These are phyloP conservation scores for Epizoanthus illoricatus DNA, from an alignment of 92 coral and sea anemone genomes.

Conservation along the genomic window DNA sequence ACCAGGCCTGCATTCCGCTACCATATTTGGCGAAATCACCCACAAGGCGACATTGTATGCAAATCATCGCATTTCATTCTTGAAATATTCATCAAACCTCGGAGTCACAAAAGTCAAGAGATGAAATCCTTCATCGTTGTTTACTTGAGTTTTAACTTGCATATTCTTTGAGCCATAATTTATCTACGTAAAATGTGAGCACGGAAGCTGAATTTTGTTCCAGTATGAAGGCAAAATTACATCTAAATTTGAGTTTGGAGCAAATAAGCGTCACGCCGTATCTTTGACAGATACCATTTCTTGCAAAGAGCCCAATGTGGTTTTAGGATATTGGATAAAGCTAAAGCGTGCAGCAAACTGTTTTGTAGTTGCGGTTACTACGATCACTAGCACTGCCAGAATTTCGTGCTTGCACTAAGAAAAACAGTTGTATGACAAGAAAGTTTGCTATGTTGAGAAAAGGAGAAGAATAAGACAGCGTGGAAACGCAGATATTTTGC, in stretches of 20 bases:
- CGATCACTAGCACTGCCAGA: background rate
- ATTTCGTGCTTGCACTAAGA: constrained; percentile 18
- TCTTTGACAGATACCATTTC: background rate
- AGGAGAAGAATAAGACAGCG: background rate
- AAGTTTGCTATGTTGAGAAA: background rate
- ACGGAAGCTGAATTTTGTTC: background rate
- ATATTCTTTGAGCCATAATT: background rate
- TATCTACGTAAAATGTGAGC: background rate
- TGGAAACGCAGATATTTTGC: constrained; percentile 18
- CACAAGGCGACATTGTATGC: constrained; percentile 33
- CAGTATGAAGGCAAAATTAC: no score
- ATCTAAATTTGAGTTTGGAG: background rate
- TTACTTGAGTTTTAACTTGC: background rate
- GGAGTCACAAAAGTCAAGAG: constrained; percentile 9
- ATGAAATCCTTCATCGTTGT: constrained; percentile 19
- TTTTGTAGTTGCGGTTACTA: background rate
- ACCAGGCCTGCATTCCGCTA: constrained; percentile 78
- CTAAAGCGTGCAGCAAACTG: background rate
- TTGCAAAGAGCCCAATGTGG: background rate
- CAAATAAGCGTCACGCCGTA: constrained; percentile 7
- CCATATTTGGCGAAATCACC: constrained; percentile 75
- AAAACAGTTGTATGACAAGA: background rate
- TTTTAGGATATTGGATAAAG: background rate
- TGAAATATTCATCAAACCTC: constrained; percentile 29
- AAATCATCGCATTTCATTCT: constrained; percentile 32